phyloP scores from a whole-genome alignment of 64 coral and sea anemone species.

The Stichodactyla helianthus region DNA sequence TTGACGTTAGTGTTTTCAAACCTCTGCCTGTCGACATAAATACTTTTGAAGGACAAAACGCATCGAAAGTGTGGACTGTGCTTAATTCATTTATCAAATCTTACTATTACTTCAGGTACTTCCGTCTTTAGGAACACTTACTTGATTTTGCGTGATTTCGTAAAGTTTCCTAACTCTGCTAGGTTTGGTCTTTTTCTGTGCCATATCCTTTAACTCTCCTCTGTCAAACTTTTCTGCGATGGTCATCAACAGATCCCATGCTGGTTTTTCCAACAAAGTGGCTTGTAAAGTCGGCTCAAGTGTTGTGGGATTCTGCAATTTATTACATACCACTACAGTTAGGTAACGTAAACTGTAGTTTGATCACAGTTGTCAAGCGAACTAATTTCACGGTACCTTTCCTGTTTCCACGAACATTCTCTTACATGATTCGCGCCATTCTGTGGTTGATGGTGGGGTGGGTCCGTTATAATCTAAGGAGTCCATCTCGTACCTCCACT shows the following conservation, averaged over 20 bases:
- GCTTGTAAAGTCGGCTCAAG: constrained; percentile 6
- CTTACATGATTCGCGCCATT: background rate
- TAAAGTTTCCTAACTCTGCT: background rate
- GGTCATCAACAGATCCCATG: background rate
- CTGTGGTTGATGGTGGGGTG: background rate
- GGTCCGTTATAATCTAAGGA: background rate
- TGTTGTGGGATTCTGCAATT: background rate
- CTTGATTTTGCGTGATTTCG: background rate
- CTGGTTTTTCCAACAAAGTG: background rate
- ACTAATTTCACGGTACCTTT: background rate
- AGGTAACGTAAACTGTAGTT: too few relatives aligned
- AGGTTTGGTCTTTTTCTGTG: background rate
- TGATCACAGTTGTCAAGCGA: too few relatives aligned
- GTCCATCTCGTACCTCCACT: background rate
- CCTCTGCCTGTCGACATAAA: too few relatives aligned
- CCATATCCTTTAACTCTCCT: background rate
- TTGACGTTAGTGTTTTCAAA: too few relatives aligned
- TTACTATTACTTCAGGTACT: too few relatives aligned
- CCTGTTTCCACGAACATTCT: background rate
- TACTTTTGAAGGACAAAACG: too few relatives aligned
- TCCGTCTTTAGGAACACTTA: background rate
- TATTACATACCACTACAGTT: too few relatives aligned
- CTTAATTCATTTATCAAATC: too few relatives aligned
- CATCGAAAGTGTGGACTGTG: too few relatives aligned
- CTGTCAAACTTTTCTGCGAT: background rate